Evolutionary conservation across 2,888 invertebrate genomes (phyloP), one percentile per base, ranked within the genome.

Genomic region (Cephus sareptanus): DNA sequence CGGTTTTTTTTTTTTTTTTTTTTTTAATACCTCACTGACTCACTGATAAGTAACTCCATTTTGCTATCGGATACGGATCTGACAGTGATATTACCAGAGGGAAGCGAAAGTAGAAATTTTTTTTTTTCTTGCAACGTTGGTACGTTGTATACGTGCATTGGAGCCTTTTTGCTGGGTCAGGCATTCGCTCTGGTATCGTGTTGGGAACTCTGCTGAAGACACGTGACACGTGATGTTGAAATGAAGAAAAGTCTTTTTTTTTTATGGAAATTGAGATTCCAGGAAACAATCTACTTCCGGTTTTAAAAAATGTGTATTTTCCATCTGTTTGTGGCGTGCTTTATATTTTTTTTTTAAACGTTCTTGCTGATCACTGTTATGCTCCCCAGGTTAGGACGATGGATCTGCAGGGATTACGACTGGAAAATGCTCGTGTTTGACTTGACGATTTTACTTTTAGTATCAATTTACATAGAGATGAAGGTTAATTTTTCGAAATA

Each of bases 401-500:
- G 11, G 11, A 37, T 3, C 12, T 37, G 3, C 3, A 12, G 13
- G 12, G 1, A 37, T 13, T 13, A 37, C 1, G 37, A 37, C 13
- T 37, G 4, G 37, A 9, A 1, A 37, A 37, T 3, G 12, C 3
- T 12, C 13, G 13, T 37, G 37, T 13, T 13, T 4, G 4, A 37
- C 37, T 37, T 13, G 13, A 15, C 40, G 15, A 6, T 23, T 40
- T 6, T 1, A 40, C 13, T 2, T 40, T 40, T 40, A 23, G 12
- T 40, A 40, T 40, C 4, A 2, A 40, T 15, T 40, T 40, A 23
- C 6, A 40, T 40, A 2, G 34, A 73, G 81, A 77, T 75, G 78
- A 83, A 81, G 75, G 77, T 80, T 80, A 77, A 82, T 81, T 77
- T 73, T 35, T 75, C 75, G 79, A 79, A 81, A 77, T 0, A 40